Evolutionary conservation across 2,888 invertebrate species (phyloP).

Genomic region (Seira ritae): DNA sequence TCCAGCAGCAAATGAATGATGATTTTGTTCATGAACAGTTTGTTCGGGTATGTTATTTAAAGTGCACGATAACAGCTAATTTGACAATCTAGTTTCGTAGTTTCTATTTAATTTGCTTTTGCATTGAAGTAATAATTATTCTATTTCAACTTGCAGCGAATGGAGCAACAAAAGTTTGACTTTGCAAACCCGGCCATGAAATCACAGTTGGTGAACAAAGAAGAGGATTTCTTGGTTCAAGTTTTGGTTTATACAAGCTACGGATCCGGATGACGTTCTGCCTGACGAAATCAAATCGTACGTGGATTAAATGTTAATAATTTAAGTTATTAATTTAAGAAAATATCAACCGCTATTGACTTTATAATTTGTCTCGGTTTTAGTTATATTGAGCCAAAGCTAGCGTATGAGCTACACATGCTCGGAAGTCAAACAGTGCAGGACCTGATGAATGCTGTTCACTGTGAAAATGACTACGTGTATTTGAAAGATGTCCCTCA

Average conservation of each 20-base stretch:
- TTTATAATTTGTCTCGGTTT: not conserved
- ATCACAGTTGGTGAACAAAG: constrained; percentile 45
- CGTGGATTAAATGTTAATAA: not conserved
- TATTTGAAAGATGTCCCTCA: constrained; percentile 75
- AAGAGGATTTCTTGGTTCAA: constrained; percentile 53
- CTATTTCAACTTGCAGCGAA: constrained; percentile 29
- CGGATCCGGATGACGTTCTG: constrained; percentile 51
- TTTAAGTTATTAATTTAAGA: not conserved
- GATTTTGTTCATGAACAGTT: constrained; percentile 55
- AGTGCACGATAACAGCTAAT: too few relatives aligned
- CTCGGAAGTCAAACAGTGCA: constrained; percentile 83
- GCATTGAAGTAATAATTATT: not conserved
- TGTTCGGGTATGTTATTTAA: constrained; percentile 40
- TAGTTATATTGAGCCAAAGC: constrained; percentile 61
- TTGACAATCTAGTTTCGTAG: too few relatives aligned
- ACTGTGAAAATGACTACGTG: constrained; percentile 83
- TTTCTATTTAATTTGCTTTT: too few relatives aligned
- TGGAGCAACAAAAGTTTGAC: constrained; percentile 48
- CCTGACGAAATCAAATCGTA: constrained; percentile 59
- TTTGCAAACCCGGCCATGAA: constrained; percentile 25
- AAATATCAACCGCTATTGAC: not conserved
- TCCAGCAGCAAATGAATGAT: constrained; percentile 67
- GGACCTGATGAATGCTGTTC: constrained; percentile 85
- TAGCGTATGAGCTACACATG: constrained; percentile 78
- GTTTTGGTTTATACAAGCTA: constrained; percentile 47